Conservation (phyloP, 2,888 invertebrate species). For the Stenchaetothrips biformis region DNA sequence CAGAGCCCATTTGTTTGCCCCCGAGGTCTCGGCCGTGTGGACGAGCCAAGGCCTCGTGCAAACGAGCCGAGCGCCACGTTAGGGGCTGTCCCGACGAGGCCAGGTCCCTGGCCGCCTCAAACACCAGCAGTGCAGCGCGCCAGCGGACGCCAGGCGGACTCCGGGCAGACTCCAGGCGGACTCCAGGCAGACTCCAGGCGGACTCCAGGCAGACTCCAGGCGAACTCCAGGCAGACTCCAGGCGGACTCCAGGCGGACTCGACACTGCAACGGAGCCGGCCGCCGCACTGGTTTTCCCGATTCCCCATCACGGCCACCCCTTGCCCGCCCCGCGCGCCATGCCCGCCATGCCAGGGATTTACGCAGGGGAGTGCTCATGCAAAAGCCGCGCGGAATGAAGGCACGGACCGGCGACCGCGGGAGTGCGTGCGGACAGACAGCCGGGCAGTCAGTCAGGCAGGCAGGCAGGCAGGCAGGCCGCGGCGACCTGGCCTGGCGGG, state of each 20-base stretch:
- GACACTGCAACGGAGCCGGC: no score
- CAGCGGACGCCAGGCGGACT: no score
- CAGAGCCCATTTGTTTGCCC: no score
- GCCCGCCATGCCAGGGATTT: not conserved
- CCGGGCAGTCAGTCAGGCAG: not conserved
- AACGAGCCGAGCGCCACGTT: no score
- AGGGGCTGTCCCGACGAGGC: no score
- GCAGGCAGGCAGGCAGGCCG: not conserved
- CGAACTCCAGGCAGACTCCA: no score
- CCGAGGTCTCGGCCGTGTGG: no score
- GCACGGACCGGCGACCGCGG: not conserved
- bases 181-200: not conserved
- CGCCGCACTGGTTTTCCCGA: not conserved
- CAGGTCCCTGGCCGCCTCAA: no score
- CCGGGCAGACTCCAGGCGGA: not conserved
- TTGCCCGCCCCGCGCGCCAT: not conserved
- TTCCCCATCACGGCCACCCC: not conserved
- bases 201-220: no score
- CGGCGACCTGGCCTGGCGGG: not conserved
- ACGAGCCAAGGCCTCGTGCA: no score
- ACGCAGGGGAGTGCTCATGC: constrained; percentile 1
- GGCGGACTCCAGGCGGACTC: not conserved
- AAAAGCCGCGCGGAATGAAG: not conserved
- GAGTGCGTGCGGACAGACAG: not conserved
- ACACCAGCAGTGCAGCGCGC: no score